Percentiles rank a stretch among this genome's conserved stretches.
Evolutionary conservation across 2,113 vertebrate genomes (phyloP).

Genomic region (Cariama cristata): DNA sequence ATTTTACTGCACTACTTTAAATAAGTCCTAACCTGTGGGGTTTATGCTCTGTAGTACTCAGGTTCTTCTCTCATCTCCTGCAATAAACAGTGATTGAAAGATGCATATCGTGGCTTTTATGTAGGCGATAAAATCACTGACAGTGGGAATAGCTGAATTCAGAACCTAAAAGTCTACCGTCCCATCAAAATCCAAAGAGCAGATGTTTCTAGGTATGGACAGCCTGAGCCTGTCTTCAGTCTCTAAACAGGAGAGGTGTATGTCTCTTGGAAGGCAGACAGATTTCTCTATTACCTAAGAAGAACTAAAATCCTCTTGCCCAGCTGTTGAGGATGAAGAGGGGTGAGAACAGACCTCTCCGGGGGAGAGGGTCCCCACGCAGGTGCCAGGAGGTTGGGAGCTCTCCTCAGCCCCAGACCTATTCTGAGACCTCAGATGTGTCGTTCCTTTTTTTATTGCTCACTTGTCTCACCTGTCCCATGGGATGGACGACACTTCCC

Average conservation of each 20-base stretch:
- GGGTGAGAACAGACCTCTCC: neutral
- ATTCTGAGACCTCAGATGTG: accelerated
- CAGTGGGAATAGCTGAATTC: neutral
- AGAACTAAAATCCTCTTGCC: neutral
- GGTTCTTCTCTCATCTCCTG: neutral
- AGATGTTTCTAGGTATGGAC: neutral
- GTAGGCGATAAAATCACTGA: neutral
- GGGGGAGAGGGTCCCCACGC: neutral
- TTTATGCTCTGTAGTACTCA: neutral
- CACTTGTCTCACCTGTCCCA: neutral
- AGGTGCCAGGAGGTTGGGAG: neutral
- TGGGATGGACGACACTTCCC: neutral
- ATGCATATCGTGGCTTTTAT: neutral
- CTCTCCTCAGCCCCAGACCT: neutral
- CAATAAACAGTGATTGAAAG: neutral
- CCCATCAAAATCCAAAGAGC: neutral
- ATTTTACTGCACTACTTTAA: neutral
- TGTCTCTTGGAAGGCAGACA: neutral
- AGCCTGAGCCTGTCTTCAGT: neutral
- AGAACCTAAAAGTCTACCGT: neutral
- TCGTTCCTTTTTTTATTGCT: neutral
- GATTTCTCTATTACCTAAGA: neutral
- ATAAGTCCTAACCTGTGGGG: neutral
- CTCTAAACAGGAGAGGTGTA: accelerated
- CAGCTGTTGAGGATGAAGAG: neutral